phyloP scores from a whole-genome alignment of 2,113 vertebrate genomes.

The Recurvirostra avosetta region DNA sequence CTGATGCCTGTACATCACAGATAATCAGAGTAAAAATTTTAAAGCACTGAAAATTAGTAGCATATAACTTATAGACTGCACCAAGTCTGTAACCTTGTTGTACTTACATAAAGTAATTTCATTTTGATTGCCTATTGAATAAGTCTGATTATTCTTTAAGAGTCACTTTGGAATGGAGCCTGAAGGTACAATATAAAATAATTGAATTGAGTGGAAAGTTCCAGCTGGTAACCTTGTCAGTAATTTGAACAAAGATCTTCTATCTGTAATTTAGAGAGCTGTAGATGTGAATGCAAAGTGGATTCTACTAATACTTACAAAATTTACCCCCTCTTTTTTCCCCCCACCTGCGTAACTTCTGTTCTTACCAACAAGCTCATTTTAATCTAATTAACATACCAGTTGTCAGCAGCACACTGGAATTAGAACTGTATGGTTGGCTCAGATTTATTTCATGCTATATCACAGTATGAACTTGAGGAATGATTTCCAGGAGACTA shows the following conservation, averaged over 20 bases:
- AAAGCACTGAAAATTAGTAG: constrained; percentile 15
- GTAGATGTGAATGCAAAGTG: constrained; percentile 29
- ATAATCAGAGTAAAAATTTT: neutral
- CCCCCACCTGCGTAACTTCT: constrained; percentile 7
- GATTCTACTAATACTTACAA: constrained; percentile 13
- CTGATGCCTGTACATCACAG: neutral
- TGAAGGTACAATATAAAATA: constrained; percentile 80
- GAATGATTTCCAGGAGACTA: constrained; percentile 57
- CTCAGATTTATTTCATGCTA: constrained; percentile 51
- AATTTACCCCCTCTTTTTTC: neutral
- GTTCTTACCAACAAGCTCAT: constrained; percentile 32
- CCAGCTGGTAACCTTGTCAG: constrained; percentile 76
- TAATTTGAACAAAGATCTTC: constrained; percentile 63
- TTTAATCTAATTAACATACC: constrained; percentile 38
- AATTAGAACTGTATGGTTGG: constrained; percentile 31
- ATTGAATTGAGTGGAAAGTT: constrained; percentile 73
- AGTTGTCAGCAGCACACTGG: constrained; percentile 13
- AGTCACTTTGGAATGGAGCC: constrained; percentile 74
- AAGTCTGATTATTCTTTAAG: constrained; percentile 77
- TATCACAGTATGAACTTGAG: constrained; percentile 59
- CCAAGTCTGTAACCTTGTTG: constrained; percentile 72
- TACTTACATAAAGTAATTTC: constrained; percentile 70
- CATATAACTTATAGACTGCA: constrained; percentile 40
- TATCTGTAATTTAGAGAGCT: constrained; percentile 61
- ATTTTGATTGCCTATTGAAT: constrained; percentile 77